Percentiles rank a stretch among this genome's conserved stretches.
These are phyloP conservation scores for Poeciliopsis turneri DNA, from an alignment of 2,797 vertebrate genomes.

Conservation along the genomic window DNA sequence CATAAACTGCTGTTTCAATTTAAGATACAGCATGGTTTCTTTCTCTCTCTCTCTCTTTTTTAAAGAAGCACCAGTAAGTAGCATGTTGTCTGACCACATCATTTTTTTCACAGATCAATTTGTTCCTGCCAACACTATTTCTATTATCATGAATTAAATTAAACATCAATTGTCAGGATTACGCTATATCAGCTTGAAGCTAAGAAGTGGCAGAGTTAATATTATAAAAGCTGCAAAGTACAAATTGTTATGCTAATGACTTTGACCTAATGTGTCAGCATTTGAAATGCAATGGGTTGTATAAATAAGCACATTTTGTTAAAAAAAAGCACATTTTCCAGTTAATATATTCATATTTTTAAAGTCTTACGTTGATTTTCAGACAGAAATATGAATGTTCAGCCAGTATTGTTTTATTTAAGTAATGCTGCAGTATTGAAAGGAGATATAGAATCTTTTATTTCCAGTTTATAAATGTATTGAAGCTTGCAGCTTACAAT, in stretches of 20 bases:
- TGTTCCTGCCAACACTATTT: background rate
- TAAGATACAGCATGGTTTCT: background rate
- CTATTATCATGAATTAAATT: background rate
- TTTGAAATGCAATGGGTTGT: background rate
- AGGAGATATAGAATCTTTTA: background rate
- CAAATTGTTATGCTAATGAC: background rate
- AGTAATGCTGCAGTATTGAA: background rate
- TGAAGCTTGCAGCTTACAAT: background rate
- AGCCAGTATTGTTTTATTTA: background rate
- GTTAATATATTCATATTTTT: background rate
- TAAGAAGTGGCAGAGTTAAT: background rate
- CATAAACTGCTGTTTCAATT: background rate
- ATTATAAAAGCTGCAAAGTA: too few relatives aligned
- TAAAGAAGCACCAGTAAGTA: background rate
- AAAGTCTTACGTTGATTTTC: background rate
- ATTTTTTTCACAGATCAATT: background rate
- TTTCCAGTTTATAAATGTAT: background rate
- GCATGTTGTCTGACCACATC: background rate
- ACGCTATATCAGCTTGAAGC: background rate
- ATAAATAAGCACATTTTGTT: background rate
- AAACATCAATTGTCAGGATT: slow-evolving; percentile 3
- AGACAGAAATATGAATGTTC: background rate
- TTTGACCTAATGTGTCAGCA: background rate
- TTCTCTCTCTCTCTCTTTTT: background rate
- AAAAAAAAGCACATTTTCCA: background rate